Conservation (phyloP, 2,888 invertebrate genomes). For the Osedax fenrisi region DNA sequence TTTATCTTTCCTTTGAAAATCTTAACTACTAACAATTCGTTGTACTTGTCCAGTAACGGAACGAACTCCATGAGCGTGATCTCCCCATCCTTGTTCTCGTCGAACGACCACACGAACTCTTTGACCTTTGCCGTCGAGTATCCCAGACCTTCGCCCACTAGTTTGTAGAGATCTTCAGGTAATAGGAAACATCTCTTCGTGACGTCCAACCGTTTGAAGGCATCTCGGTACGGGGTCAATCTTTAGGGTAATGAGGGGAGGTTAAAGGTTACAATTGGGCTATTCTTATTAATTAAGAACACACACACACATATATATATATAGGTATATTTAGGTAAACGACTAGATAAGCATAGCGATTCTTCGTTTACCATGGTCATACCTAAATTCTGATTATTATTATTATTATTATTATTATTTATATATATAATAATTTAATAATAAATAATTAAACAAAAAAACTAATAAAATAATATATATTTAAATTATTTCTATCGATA, state of each 20-base stretch:
- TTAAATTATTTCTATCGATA: no score
- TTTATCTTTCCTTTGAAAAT: not conserved
- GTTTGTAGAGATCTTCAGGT: slow-evolving; percentile 34
- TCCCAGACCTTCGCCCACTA: slow-evolving; percentile 30
- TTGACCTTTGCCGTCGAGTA: slow-evolving; percentile 36
- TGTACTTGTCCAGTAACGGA: not conserved
- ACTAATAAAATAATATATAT: no score
- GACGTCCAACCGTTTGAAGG: slow-evolving; percentile 32
- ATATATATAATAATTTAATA: no score
- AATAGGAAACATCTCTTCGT: slow-evolving; percentile 33
- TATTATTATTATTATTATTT: no score
- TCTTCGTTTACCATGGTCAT: no score
- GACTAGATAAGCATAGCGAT: no score
- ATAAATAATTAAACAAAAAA: no score
- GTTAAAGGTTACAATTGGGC: no score
- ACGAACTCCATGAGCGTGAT: slow-evolving; percentile 35
- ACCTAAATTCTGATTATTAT: no score
- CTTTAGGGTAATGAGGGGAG: not conserved
- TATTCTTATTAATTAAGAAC: no score
- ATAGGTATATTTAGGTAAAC: no score
- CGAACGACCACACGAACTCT: slow-evolving; percentile 32
- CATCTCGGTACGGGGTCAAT: slow-evolving; percentile 27
- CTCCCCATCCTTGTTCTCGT: slow-evolving; percentile 36
- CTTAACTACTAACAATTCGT: not conserved
- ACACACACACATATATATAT: no score